Percentiles rank a stretch among this genome's conserved stretches.
Evolutionary conservation across 2,113 vertebrate genomes (phyloP).

Genomic region (Mystacornis crossleyi): DNA sequence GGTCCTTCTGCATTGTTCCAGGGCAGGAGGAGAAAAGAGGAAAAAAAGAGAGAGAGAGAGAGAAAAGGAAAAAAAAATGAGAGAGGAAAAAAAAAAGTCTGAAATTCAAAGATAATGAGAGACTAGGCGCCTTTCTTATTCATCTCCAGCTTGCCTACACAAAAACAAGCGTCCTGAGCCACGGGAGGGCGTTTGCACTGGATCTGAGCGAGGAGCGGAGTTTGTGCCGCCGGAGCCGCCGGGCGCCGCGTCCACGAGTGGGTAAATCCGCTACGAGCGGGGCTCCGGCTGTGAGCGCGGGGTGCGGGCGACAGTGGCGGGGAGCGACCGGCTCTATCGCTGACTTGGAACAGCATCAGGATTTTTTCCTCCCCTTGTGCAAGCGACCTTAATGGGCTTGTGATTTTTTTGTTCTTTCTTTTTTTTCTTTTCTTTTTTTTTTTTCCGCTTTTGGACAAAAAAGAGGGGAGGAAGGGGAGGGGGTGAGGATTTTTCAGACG

Average conservation of each 20-base stretch:
- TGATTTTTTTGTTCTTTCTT: neutral
- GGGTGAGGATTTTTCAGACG: constrained; percentile 5
- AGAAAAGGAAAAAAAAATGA: neutral
- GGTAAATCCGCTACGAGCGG: constrained; percentile 69
- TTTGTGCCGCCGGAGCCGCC: constrained; percentile 74
- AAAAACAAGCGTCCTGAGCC: constrained; percentile 71
- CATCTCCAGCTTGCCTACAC: constrained; percentile 67
- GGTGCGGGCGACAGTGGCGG: constrained; percentile 39
- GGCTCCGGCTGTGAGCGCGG: constrained; percentile 37
- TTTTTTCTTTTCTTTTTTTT: too few species aligned
- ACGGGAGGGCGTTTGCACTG: constrained; percentile 82
- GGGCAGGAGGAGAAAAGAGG: constrained; percentile 36
- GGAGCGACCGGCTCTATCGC: constrained; percentile 28
- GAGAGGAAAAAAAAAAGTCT: neutral
- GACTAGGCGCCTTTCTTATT: constrained; percentile 64
- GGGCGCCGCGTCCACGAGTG: constrained; percentile 74
- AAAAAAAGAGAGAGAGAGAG: neutral
- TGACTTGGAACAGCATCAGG: constrained; percentile 64
- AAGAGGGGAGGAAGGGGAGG: neutral
- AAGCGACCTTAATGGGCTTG: constrained; percentile 54
- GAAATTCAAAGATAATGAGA: constrained; percentile 64
- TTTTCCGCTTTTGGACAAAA: neutral
- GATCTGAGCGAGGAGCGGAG: constrained; percentile 76
- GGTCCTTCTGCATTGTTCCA: constrained; percentile 64
- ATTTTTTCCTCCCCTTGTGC: constrained; percentile 29